These are phyloP conservation scores for Drosophila fungiperda DNA, from an alignment of 2,888 invertebrate species.

Conservation along the genomic window DNA sequence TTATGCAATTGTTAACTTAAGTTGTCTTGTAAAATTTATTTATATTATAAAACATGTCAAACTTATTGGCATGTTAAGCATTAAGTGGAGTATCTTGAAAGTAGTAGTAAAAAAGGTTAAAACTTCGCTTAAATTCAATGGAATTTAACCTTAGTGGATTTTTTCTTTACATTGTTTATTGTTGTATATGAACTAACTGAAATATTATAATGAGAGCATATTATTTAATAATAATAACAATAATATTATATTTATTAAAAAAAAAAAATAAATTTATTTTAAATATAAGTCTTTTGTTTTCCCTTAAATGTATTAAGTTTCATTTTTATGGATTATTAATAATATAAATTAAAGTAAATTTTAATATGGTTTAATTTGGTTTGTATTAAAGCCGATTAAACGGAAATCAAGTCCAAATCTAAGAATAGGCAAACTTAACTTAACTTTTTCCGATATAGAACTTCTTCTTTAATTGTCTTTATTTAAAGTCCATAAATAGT, in stretches of 20 bases:
- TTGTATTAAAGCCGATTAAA: background rate
- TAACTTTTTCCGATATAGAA: background rate
- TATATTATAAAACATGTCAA: background rate
- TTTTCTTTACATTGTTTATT: background rate
- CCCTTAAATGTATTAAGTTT: background rate
- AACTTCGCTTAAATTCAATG: background rate
- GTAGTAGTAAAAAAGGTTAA: background rate
- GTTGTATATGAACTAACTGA: background rate
- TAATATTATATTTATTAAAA: background rate
- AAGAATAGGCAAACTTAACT: too few species aligned
- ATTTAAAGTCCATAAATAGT: background rate
- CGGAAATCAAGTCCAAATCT: too few species aligned
- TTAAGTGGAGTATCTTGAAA: background rate
- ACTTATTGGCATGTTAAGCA: background rate
- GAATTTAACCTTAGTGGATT: background rate
- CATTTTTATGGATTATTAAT: background rate
- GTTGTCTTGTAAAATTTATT: background rate
- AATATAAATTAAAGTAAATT: background rate
- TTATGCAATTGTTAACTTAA: background rate
- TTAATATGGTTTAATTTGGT: background rate
- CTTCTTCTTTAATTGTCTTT: background rate
- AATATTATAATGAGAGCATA: background rate
- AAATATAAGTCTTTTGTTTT: background rate
- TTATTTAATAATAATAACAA: background rate
- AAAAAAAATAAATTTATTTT: background rate